phyloP scores from a whole-genome alignment of 1,140 invertebrate species.

The Eufriesea mexicana region DNA sequence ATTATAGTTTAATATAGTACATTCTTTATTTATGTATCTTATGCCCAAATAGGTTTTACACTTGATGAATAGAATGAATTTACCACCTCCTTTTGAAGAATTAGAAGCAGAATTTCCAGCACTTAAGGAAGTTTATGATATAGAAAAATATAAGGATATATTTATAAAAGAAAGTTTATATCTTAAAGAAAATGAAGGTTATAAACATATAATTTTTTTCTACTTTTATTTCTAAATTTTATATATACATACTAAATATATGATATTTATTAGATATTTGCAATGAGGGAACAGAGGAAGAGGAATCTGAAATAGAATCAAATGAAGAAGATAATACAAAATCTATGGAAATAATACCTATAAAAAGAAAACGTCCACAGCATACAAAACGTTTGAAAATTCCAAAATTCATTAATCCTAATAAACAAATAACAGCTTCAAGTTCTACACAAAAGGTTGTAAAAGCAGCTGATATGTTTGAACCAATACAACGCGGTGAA shows the following conservation, averaged over 20 bases:
- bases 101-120: slow-evolving; percentile 79
- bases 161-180: slow-evolving; percentile 78
- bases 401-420: slow-evolving; percentile 85
- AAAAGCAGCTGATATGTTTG: slow-evolving; percentile 87
- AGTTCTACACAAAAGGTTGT: slow-evolving; percentile 78
- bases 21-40: slow-evolving; percentile 10
- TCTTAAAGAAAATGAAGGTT: slow-evolving; percentile 68
- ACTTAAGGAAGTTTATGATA: slow-evolving; percentile 76
- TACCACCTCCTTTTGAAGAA: slow-evolving; percentile 92
- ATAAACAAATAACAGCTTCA: slow-evolving; percentile 71
- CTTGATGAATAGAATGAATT: slow-evolving; percentile 97
- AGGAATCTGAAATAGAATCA: slow-evolving; percentile 93
- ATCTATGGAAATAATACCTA: slow-evolving; percentile 79
- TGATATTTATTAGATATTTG: slow-evolving; percentile 18
- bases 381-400: slow-evolving; percentile 84
- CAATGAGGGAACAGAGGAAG: slow-evolving; percentile 75
- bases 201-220: slow-evolving; percentile 2
- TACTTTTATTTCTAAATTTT: background rate
- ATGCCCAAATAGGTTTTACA: slow-evolving; percentile 87
- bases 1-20: background rate
- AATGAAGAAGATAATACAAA: slow-evolving; percentile 83
- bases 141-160: slow-evolving; percentile 78
- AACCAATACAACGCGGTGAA: slow-evolving; percentile 80
- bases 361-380: slow-evolving; percentile 84
- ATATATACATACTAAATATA: background rate